Conservation (phyloP, 2,113 vertebrate genomes). For the Anguilla japonica region DNA sequence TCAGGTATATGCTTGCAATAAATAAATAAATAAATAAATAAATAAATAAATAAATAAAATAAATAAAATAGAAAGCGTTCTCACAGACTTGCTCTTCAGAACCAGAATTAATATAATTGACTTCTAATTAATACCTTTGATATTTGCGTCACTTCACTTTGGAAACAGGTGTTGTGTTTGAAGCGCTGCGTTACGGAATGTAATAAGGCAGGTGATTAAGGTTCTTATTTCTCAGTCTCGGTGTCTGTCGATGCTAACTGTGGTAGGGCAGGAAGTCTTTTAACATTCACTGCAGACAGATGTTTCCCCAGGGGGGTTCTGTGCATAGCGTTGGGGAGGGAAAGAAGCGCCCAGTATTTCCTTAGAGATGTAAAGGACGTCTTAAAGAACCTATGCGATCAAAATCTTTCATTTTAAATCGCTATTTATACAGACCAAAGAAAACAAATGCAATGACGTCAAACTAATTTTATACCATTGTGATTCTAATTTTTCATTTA, state of each 20-base stretch:
- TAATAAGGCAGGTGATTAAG: constrained; percentile 67
- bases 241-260: constrained; percentile 55
- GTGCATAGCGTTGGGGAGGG: neutral
- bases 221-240: constrained; percentile 53
- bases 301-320: constrained; percentile 18
- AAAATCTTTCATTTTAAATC: too few relatives aligned
- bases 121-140: constrained; percentile 92
- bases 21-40: constrained; percentile 21
- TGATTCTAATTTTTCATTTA: too few relatives aligned
- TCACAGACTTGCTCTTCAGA: constrained; percentile 77
- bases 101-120: constrained; percentile 84
- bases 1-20: constrained; percentile 39
- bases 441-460: too few relatives aligned
- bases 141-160: constrained; percentile 83
- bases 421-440: too few relatives aligned
- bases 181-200: constrained; percentile 73
- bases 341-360: constrained; percentile 7
- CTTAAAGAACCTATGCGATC: too few relatives aligned
- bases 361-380: constrained; percentile 13
- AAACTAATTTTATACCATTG: too few relatives aligned
- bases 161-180: constrained; percentile 77
- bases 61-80: constrained; percentile 52
- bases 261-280: constrained; percentile 45
- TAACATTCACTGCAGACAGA: constrained; percentile 28
- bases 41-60: constrained; percentile 1